Evolutionary conservation across 2,113 vertebrate species (phyloP).

Genomic region (Corydoras maculifer): DNA sequence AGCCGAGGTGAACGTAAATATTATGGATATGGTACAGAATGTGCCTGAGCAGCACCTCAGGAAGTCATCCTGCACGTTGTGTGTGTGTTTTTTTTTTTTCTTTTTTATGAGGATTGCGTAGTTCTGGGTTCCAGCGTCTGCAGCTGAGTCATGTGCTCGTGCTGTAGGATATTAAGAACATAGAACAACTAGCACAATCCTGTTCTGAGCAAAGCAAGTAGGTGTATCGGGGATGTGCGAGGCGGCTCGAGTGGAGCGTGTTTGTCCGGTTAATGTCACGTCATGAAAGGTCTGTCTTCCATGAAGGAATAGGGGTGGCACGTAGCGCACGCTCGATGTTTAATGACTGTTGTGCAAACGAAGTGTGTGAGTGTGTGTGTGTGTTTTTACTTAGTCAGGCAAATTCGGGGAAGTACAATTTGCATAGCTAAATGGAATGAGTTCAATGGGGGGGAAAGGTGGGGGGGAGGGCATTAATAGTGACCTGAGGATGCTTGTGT

Average conservation of each 20-base stretch:
- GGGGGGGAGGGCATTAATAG: slow-evolving; percentile 2
- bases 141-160: too few species aligned
- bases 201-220: background rate
- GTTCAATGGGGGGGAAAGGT: background rate
- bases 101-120: background rate
- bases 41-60: background rate
- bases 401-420: slow-evolving; percentile 11
- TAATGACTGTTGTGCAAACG: slow-evolving; percentile 19
- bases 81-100: background rate
- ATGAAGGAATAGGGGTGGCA: slow-evolving; percentile 3
- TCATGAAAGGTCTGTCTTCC: slow-evolving; percentile 15
- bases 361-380: background rate
- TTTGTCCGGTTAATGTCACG: too few species aligned
- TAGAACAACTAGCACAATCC: background rate
- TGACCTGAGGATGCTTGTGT: background rate
- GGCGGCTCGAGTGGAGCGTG: too few species aligned
- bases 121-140: background rate
- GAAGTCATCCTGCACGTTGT: slow-evolving; percentile 3
- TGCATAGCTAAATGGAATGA: background rate
- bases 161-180: too few species aligned
- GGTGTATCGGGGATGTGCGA: too few species aligned
- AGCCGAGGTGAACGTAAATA: background rate
- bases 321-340: background rate
- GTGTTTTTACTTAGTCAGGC: background rate
- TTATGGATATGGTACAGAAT: background rate